Evolutionary conservation across 2,888 invertebrate genomes (phyloP).

Genomic region (Leucozona laternaria): DNA sequence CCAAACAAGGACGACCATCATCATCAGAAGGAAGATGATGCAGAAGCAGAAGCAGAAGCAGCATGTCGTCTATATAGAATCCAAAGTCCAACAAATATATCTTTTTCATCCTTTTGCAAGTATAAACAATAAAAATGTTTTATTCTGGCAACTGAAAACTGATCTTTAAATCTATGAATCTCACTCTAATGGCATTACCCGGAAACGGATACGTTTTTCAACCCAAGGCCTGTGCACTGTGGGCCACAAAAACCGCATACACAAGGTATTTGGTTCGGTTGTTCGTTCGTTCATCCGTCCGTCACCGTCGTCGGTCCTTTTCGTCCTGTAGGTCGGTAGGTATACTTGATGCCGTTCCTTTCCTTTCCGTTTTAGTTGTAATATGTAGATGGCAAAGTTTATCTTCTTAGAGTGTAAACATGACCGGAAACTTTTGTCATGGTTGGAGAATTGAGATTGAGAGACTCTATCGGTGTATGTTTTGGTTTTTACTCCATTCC

Average conservation of each 20-base stretch:
- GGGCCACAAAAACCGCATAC: constrained; percentile 51
- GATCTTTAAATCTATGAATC: constrained; percentile 54
- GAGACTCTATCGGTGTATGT: constrained; percentile 51
- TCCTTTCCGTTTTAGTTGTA: background rate
- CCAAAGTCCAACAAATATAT: constrained; percentile 1
- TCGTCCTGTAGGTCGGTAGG: no score
- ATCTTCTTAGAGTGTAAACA: constrained; percentile 72
- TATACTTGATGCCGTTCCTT: background rate
- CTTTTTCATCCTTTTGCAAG: constrained; percentile 22
- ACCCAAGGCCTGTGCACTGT: constrained; percentile 51
- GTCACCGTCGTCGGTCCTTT: background rate
- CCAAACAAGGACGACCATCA: constrained; percentile 1
- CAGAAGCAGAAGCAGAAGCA: background rate
- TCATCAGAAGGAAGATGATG: background rate
- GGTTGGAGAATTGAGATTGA: constrained; percentile 60
- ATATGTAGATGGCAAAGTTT: constrained; percentile 67
- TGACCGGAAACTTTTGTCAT: constrained; percentile 70
- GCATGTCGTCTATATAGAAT: constrained; percentile 1
- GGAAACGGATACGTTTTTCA: constrained; percentile 52
- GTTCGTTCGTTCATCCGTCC: background rate
- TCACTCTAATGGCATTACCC: constrained; percentile 45
- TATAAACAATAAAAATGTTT: constrained; percentile 32
- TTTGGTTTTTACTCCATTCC: constrained; percentile 31
- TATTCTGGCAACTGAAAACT: constrained; percentile 43
- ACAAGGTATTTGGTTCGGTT: constrained; percentile 1